Conservation (phyloP, 2,113 vertebrate genomes). For the Genyomyrus donnyi region DNA sequence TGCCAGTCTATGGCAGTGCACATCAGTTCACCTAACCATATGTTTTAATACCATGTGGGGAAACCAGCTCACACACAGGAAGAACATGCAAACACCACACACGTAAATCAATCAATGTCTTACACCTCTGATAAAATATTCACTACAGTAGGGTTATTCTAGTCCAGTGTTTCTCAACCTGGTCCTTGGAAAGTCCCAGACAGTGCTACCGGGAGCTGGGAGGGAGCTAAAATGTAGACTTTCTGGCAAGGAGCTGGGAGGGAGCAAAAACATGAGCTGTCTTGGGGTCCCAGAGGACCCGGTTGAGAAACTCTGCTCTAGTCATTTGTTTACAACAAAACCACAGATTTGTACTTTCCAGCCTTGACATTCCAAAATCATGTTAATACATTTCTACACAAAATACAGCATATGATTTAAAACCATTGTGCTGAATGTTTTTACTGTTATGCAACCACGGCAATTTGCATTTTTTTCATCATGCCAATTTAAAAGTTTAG, state of each 20-base stretch:
- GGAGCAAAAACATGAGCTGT: not conserved
- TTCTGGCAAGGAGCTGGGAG: not conserved
- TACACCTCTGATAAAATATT: not conserved
- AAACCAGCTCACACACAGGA: not conserved
- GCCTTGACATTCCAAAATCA: not conserved
- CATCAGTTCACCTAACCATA: not conserved
- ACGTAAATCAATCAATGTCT: not conserved
- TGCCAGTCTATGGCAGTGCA: not conserved
- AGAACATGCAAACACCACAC: not conserved
- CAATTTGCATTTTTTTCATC: not conserved
- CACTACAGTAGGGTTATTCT: not conserved
- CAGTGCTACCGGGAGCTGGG: not conserved
- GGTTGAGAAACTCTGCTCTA: not conserved
- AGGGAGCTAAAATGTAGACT: not conserved
- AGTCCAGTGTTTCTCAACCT: not conserved
- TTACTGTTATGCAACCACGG: not conserved
- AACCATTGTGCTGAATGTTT: not conserved
- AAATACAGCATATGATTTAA: not conserved
- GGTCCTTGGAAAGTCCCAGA: not conserved
- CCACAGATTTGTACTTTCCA: not conserved
- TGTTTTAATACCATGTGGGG: not conserved
- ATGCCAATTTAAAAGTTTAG: not conserved
- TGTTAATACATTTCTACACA: not conserved
- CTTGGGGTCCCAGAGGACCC: not conserved
- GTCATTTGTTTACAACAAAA: not conserved